Evolutionary conservation across 2,888 invertebrate species (phyloP).

Genomic region (Epistrophe grossulariae): DNA sequence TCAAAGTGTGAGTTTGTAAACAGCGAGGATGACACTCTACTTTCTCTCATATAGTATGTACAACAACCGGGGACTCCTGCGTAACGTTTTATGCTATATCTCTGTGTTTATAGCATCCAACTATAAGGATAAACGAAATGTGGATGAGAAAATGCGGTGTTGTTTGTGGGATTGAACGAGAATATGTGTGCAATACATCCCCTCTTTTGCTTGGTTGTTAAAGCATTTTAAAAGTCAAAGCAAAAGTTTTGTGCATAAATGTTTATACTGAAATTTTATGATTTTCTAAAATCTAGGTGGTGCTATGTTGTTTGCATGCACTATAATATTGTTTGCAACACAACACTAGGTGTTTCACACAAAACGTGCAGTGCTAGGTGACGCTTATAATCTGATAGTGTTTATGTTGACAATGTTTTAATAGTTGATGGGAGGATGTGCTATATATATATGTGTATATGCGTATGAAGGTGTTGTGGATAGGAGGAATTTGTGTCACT

Average conservation of each 20-base stretch:
- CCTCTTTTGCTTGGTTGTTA: background rate
- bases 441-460: background rate
- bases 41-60: background rate
- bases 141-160: background rate
- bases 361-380: conserved; percentile 17
- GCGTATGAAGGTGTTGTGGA: background rate
- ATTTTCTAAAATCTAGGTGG: conserved; percentile 57
- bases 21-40: conserved; percentile 33
- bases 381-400: conserved; percentile 56
- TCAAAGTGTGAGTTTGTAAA: conserved; percentile 62
- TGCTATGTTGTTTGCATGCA: conserved; percentile 39
- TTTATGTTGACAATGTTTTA: conserved; percentile 41
- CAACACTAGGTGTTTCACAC: conserved; percentile 47
- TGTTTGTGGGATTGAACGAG: background rate
- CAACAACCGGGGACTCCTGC: conserved; percentile 28
- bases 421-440: conserved; percentile 5
- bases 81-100: background rate
- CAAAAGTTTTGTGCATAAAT: conserved; percentile 39
- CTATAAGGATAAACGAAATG: background rate
- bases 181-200: background rate
- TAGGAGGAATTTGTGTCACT: conserved; percentile 39
- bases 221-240: conserved; percentile 54
- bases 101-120: background rate
- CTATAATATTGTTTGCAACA: conserved; percentile 63
- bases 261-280: conserved; percentile 62